Evolutionary conservation across 2,888 invertebrate species (phyloP).

Genomic region (Pyrrhopygopsis socrates): DNA sequence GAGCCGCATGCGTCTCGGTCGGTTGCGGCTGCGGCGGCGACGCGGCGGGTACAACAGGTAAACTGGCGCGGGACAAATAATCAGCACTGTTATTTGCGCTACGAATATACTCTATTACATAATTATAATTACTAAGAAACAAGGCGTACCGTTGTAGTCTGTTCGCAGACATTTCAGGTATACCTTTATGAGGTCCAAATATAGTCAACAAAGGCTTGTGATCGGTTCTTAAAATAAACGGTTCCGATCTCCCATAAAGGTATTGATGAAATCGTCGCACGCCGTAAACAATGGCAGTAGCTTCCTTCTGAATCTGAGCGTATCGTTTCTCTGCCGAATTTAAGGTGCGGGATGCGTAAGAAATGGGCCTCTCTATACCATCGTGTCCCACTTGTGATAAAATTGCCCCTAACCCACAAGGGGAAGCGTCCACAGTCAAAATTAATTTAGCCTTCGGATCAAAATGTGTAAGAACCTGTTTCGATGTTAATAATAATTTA

Average conservation of each 20-base stretch:
- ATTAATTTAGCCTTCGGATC: too few species aligned
- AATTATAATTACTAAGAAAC: constrained; percentile 83
- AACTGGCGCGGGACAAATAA: neutral
- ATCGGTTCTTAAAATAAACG: constrained; percentile 75
- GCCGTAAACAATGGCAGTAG: too few species aligned
- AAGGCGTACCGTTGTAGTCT: constrained; percentile 84
- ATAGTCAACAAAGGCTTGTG: constrained; percentile 81
- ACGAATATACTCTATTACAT: constrained; percentile 35
- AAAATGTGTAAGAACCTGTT: too few species aligned
- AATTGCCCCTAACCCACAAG: too few species aligned
- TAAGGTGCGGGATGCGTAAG: too few species aligned
- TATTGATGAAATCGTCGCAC: too few species aligned
- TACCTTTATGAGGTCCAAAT: constrained; percentile 58
- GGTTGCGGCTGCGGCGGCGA: neutral
- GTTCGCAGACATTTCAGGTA: constrained; percentile 75
- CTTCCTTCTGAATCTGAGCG: too few species aligned
- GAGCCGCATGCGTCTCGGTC: neutral
- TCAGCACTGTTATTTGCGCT: constrained; percentile 15
- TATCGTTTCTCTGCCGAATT: too few species aligned
- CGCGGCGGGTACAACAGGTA: neutral
- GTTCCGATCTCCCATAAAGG: constrained; percentile 21
- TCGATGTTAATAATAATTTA: too few species aligned
- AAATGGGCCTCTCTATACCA: too few species aligned
- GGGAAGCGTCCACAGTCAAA: constrained; percentile 16
- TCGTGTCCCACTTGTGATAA: too few species aligned